Percentiles rank a stretch among this genome's conserved stretches.
Evolutionary conservation across 1,140 invertebrate genomes (phyloP).

Genomic region (Drosophila ironensis): DNA sequence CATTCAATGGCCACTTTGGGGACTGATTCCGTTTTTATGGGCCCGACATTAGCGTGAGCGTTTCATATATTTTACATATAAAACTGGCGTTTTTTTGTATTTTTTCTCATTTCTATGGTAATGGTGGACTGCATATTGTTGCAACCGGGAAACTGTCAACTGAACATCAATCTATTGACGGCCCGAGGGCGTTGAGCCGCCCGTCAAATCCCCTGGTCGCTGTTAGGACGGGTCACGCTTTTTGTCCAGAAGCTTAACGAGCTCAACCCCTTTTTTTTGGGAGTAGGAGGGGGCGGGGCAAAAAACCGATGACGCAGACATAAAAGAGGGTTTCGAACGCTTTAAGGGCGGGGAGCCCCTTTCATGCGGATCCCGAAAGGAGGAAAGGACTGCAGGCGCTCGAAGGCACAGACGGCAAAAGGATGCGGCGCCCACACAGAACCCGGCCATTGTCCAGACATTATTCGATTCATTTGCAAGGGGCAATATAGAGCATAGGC

Average conservation of each 20-base stretch:
- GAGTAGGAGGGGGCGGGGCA: constrained; percentile 8
- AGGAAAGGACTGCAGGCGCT: constrained; percentile 29
- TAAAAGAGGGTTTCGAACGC: constrained; percentile 65
- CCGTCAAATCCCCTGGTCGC: constrained; percentile 54
- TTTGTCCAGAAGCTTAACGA: constrained; percentile 64
- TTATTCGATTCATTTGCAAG: constrained; percentile 21
- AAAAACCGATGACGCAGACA: constrained; percentile 68
- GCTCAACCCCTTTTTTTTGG: constrained; percentile 50
- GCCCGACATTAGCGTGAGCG: constrained; percentile 48
- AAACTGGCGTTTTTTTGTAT: neutral
- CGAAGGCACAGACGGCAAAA: constrained; percentile 58
- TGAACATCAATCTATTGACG: constrained; percentile 74
- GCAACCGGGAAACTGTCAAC: constrained; percentile 59
- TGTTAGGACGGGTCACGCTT: constrained; percentile 58
- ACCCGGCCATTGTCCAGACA: constrained; percentile 17
- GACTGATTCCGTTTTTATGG: constrained; percentile 30
- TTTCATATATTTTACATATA: constrained; percentile 37
- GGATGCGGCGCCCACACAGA: constrained; percentile 6
- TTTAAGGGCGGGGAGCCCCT: constrained; percentile 54
- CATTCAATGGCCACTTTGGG: constrained; percentile 56
- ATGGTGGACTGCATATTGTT: constrained; percentile 62
- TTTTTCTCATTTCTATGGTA: too few relatives aligned
- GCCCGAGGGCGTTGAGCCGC: constrained; percentile 59
- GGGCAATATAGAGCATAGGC: constrained; percentile 14
- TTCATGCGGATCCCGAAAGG: constrained; percentile 54